These are phyloP conservation scores for Dryadula phaetusa DNA, from an alignment of 2,888 invertebrate species.

Conservation along the genomic window DNA sequence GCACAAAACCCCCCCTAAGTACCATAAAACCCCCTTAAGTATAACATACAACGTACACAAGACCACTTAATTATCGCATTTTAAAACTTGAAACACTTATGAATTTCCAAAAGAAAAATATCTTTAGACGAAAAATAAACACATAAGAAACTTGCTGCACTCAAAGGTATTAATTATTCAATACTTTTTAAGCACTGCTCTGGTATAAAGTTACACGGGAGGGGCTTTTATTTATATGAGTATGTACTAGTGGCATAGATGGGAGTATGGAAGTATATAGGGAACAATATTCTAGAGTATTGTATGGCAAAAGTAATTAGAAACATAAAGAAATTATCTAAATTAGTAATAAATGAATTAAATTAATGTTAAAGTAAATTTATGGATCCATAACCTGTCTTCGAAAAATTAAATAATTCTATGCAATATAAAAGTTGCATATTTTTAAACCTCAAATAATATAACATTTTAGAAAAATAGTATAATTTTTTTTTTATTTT, in stretches of 20 bases:
- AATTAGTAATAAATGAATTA: no score
- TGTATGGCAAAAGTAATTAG: no score
- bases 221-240: conserved; percentile 29
- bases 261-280: conserved; percentile 38
- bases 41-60: neutral
- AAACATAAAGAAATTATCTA: no score
- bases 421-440: no score
- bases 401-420: no score
- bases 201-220: conserved; percentile 4
- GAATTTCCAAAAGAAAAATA: conserved; percentile 18
- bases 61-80: conserved; percentile 9
- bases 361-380: no score
- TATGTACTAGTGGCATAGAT: conserved; percentile 41
- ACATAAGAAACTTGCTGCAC: conserved; percentile 10
- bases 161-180: conserved; percentile 34
- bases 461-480: no score
- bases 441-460: no score
- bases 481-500: no score
- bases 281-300: no score
- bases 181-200: conserved; percentile 24
- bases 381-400: no score
- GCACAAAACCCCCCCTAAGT: no score
- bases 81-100: conserved; percentile 13
- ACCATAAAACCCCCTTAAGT: neutral
- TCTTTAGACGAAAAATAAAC: conserved; percentile 10